Evolutionary conservation across 2,113 vertebrate species (phyloP), one percentile per base, ranked within the genome.

Genomic region (Romanogobio albipinnatus): DNA sequence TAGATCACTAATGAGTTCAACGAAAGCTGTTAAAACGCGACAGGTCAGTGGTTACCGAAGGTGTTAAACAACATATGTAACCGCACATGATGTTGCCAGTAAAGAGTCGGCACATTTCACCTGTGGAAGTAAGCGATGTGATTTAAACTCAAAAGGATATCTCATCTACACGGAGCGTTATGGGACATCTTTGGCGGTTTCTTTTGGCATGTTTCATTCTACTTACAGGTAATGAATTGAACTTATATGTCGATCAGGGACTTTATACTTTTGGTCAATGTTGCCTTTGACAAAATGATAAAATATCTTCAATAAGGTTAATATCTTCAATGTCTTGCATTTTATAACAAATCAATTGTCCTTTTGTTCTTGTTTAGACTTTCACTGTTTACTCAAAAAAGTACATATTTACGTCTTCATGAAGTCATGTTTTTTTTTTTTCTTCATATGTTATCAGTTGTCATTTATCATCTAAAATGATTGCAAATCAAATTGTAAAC

Each of bases 11-110:
- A 66, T 66, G 78, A 66, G 39, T 29, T 64, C 61, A 39, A 61
- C 10, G 22, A 36, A 45, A 43, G 39, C 51, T 29, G 75, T 58
- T 90, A 91, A 76, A 92, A 91, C 82, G 89, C 64, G 77, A 91
- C 83, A 91, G 86, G 5, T 86, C 89, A 92, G 70, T 85, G 85
- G 86, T 91, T 87, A 93, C 84, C 15, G n/a, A 22, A 94, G 90
- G 93, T 94, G 94, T 92, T 82, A 71, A 93, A 92, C 84, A 93
- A 94, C 91, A 94, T 78, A 29, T 29, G 58, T 58, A 61, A 68
- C 58, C 64, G 29, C 39, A 59, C 14, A 47, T 47, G 53, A 26
- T 5, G 15, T 5, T 39, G 49, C 29, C 45, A 56, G 29, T 15
- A 10, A 29, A 13, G 33, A 33, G 53, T 81, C 10, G 11, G 51